These are phyloP conservation scores for Chrysocyon brachyurus DNA, from an alignment of 2,797 vertebrate species.

Conservation along the genomic window DNA sequence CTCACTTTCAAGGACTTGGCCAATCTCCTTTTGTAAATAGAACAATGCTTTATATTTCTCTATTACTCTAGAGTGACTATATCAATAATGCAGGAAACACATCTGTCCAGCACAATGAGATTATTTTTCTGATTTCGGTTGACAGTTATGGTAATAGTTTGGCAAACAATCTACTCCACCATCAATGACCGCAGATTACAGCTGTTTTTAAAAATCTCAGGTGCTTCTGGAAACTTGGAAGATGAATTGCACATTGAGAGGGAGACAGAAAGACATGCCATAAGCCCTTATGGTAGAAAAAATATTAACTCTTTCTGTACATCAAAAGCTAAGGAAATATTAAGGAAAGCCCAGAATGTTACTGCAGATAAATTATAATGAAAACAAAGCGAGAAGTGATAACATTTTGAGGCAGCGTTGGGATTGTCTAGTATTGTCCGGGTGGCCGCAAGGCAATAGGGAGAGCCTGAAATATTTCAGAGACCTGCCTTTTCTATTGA, in stretches of 20 bases:
- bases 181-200: slow-evolving; percentile 98
- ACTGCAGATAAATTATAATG: slow-evolving; percentile 1
- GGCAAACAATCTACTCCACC: slow-evolving; percentile 98
- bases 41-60: slow-evolving; percentile 99
- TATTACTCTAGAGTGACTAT: slow-evolving; percentile 95
- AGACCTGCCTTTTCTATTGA: not conserved
- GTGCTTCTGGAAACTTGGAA: slow-evolving; percentile 93
- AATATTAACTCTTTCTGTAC: slow-evolving; percentile 85
- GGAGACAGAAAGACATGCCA: slow-evolving; percentile 91
- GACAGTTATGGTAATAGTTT: slow-evolving; percentile 99
- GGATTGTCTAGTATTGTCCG: not conserved
- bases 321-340: slow-evolving; percentile 49
- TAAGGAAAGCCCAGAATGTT: not conserved
- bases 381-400: slow-evolving; percentile 29
- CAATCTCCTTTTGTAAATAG: slow-evolving; percentile 99
- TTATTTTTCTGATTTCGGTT: slow-evolving; percentile 99
- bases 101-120: slow-evolving; percentile 98
- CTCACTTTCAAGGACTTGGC: slow-evolving; percentile 98
- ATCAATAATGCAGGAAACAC: slow-evolving; percentile 99
- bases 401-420: fast-evolving
- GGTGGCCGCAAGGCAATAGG: not conserved
- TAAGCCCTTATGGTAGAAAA: slow-evolving; percentile 90
- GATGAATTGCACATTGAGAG: slow-evolving; percentile 93
- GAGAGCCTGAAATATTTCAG: not conserved
- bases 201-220: slow-evolving; percentile 97